Base-by-base conservation (phyloP, 2,113 vertebrate genomes). In the Pseudorhombus dupliciocellatus region DNA sequence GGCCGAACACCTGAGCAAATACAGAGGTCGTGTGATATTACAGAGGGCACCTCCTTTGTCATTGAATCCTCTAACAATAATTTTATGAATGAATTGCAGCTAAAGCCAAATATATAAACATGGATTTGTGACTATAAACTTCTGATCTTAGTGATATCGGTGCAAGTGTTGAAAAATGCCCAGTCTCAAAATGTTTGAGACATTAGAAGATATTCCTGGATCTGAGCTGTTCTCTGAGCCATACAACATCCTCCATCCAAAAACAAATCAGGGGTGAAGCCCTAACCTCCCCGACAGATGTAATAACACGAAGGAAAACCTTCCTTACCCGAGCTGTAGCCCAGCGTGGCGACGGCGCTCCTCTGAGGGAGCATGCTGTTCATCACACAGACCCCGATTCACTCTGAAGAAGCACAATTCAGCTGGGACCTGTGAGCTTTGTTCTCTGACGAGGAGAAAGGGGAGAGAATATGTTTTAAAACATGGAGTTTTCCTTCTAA, bases 311-410 rank as follows among this genome's bases (percentile, higher is more conserved):
- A 20, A 50, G 20, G 10, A 50, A 44, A 12, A 72, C 14, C 8
- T 28, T 83, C 81, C 77, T 64, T 84, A 94, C 93, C 92, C 77
- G 91, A 90, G 58, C 77, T 26, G 40, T 89, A 92, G 70, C 87
- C 80, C 79, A 93, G 54, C 5, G 88, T 75, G 77, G 87, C 42
- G 8, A 91, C 85, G 4, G 88, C 68, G 26, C 80, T 91, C 80
- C 91, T 89, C 52, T 91, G 91, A 53, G 93, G 93, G 77, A 92
- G 81, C 92, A 94, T 94, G 82, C 85, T 91, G 81, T 88, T 93
- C 86, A 92, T 91, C 66, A 66, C 87, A 60, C 60, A 79, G 40
- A 80, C 66, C 22, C 58, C 40, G 46, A 55, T 65, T 65, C 62
- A 53, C 42, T 58, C 50, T 21, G 54, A 46, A 58, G 65, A 72